Conservation (phyloP, 2,113 vertebrate species). For the Chloroceryle aenea region DNA sequence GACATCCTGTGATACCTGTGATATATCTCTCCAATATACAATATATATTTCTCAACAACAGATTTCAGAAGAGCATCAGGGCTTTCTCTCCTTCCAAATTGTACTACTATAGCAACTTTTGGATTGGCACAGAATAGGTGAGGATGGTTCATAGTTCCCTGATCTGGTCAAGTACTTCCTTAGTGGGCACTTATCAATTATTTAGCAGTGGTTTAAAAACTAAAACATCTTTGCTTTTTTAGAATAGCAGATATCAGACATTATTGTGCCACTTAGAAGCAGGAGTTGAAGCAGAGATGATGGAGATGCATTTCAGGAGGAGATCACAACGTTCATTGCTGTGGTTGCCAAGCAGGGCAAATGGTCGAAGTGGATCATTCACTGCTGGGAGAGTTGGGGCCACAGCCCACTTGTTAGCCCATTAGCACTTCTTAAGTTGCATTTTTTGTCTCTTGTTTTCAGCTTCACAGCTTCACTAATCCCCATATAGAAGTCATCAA, state of each 20-base stretch:
- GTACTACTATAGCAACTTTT: background rate
- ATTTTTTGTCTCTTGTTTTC: background rate
- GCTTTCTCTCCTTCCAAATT: background rate
- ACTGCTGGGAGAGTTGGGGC: background rate
- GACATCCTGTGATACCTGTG: too few relatives aligned
- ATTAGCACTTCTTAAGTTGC: background rate
- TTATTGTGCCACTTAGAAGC: background rate
- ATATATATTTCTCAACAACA: background rate
- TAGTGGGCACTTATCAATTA: background rate
- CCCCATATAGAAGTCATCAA: background rate
- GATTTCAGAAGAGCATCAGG: background rate
- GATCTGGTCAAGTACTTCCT: background rate
- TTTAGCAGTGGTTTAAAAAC: background rate
- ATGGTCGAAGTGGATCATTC: background rate
- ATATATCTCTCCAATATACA: background rate
- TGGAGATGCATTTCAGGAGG: background rate
- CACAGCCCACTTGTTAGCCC: background rate
- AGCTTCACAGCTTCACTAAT: background rate
- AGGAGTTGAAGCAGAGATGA: background rate
- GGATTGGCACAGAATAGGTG: background rate
- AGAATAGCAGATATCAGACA: background rate
- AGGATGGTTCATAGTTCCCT: background rate
- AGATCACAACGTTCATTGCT: background rate
- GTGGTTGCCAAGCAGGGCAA: rapidly evolving
- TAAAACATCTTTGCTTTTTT: background rate